phyloP scores from a whole-genome alignment of 2,888 invertebrate genomes.

The Chalcis sispes region DNA sequence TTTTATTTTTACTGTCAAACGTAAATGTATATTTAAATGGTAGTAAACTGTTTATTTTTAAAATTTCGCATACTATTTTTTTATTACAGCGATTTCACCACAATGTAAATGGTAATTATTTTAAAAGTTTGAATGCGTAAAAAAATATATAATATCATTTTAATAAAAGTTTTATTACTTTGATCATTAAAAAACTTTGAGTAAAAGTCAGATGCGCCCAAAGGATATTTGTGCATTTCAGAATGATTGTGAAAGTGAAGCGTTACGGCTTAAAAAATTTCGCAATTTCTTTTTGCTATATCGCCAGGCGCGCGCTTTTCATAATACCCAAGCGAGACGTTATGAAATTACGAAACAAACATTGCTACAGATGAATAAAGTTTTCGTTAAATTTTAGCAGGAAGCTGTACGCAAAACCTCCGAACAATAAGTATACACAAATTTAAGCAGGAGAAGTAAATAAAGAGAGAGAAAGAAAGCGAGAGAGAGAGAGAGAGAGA shows the following conservation, averaged over 20 bases:
- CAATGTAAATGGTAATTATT: too few relatives aligned
- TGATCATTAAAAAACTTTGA: too few relatives aligned
- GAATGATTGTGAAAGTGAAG: constrained; percentile 1
- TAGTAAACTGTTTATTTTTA: too few relatives aligned
- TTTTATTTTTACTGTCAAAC: too few relatives aligned
- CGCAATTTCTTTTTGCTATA: constrained; percentile 12
- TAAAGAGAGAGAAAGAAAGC: background rate
- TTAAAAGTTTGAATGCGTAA: too few relatives aligned
- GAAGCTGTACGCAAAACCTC: constrained; percentile 8
- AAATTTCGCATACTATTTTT: too few relatives aligned
- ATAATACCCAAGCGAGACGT: background rate
- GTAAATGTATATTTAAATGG: too few relatives aligned
- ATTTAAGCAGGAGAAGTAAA: background rate
- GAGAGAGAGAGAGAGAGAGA: constrained; percentile 32
- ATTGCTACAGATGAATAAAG: background rate
- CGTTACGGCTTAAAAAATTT: constrained; percentile 16
- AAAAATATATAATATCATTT: too few relatives aligned
- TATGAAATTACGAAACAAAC: constrained; percentile 35
- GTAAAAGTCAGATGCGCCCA: too few relatives aligned
- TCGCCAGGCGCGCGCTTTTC: background rate
- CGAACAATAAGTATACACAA: background rate
- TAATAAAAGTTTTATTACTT: too few relatives aligned
- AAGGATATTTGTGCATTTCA: too few relatives aligned
- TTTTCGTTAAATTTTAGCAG: constrained; percentile 40
- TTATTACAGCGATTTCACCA: too few relatives aligned